A percentile compares a stretch with the other conserved stretches of the same genome.
Evolutionary conservation across 2,113 vertebrate species (phyloP).

Genomic region (Myiopsitta monachus): DNA sequence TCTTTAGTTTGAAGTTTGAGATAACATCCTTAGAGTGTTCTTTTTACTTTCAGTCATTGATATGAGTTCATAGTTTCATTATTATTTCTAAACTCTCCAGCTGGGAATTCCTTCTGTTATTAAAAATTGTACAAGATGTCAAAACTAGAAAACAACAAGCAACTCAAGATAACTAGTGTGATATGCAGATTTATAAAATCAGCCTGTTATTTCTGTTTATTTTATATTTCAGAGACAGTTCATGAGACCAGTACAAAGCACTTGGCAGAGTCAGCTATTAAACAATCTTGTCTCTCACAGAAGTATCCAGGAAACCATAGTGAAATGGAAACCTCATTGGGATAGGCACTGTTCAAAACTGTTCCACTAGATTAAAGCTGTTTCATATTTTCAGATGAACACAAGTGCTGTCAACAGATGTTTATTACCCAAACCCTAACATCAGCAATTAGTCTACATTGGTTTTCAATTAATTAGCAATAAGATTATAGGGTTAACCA

Average conservation of each 20-base stretch:
- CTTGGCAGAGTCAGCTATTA: background rate
- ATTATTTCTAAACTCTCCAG: background rate
- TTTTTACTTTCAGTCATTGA: background rate
- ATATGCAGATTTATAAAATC: background rate
- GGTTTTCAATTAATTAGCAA: background rate
- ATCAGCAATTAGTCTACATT: fast-evolving
- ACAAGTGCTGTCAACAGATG: background rate
- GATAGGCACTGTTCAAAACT: background rate
- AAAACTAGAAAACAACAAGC: background rate
- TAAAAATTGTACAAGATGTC: background rate
- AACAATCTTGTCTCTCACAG: background rate
- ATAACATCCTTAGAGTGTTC: background rate
- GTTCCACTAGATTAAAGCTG: background rate
- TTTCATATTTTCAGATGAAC: background rate
- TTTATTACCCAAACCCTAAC: background rate
- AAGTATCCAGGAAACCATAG: background rate
- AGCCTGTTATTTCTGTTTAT: background rate
- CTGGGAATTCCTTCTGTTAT: background rate
- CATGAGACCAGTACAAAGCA: background rate
- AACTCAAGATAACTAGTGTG: background rate
- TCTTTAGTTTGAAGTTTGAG: background rate
- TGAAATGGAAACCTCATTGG: background rate
- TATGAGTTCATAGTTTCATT: background rate
- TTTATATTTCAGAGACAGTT: background rate
- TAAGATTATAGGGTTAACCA: background rate